Conservation (phyloP, 2,888 invertebrate species). For the Conops quadrifasciatus region DNA sequence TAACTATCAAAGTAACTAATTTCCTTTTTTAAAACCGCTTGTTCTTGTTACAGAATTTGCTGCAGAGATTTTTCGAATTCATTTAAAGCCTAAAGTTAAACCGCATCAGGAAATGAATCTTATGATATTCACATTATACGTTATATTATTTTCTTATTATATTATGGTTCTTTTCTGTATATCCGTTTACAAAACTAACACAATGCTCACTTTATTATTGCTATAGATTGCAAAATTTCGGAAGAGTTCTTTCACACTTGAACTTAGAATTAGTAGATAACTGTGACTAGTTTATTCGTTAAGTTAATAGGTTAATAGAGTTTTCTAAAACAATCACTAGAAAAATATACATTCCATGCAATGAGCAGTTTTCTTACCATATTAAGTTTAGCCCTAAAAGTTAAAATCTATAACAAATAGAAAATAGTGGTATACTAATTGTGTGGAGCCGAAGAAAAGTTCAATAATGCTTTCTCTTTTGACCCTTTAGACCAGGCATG, state of each 20-base stretch:
- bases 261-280: not conserved
- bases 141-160: too few relatives aligned
- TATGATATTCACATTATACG: too few relatives aligned
- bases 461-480: too few relatives aligned
- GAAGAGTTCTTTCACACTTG: not conserved
- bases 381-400: not conserved
- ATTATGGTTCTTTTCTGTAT: too few relatives aligned
- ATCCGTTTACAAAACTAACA: too few relatives aligned
- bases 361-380: not conserved
- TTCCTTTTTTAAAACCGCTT: too few relatives aligned
- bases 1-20: too few relatives aligned
- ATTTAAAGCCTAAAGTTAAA: too few relatives aligned
- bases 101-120: too few relatives aligned
- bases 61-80: slow-evolving; percentile 1
- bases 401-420: not conserved
- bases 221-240: slow-evolving; percentile 12
- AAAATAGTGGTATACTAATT: not conserved
- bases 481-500: too few relatives aligned
- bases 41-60: not conserved
- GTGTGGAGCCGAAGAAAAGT: too few relatives aligned
- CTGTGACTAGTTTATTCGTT: not conserved
- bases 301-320: not conserved
- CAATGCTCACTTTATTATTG: not conserved
- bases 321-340: not conserved
- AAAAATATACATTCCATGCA: not conserved